phyloP scores from a whole-genome alignment of 2,888 invertebrate genomes.

The Sialis fuliginosa region DNA sequence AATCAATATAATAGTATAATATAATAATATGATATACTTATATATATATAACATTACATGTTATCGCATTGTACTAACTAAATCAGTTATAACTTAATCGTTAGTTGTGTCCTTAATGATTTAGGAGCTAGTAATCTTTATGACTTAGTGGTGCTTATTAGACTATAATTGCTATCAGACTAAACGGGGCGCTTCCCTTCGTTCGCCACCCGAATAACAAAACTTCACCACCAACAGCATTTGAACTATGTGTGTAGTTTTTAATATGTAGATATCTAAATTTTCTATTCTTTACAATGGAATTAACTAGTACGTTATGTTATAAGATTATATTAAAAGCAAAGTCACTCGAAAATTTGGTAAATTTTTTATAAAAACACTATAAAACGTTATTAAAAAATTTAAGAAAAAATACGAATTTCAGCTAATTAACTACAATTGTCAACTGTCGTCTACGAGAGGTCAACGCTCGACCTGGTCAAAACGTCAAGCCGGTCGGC shows the following conservation, averaged over 20 bases:
- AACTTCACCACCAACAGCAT: constrained; percentile 1
- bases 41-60: neutral
- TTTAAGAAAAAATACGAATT: constrained; percentile 1
- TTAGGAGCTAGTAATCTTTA: neutral
- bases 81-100: neutral
- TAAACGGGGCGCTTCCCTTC: neutral
- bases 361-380: no score
- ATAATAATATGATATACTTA: no score
- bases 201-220: neutral
- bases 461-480: no score
- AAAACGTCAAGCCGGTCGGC: no score
- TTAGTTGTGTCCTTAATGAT: neutral
- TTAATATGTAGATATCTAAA: neutral
- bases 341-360: no score
- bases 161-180: neutral
- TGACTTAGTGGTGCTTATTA: constrained; percentile 2
- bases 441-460: no score
- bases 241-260: constrained; percentile 2
- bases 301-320: neutral
- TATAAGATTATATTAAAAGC: no score
- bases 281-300: neutral
- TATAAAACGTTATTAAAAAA: no score
- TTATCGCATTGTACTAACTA: neutral
- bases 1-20: no score
- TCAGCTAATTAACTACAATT: no score